Evolutionary conservation across 2,797 vertebrate species (phyloP), one percentile per base, ranked within the genome.

Genomic region (Odontamblyopus rebecca): DNA sequence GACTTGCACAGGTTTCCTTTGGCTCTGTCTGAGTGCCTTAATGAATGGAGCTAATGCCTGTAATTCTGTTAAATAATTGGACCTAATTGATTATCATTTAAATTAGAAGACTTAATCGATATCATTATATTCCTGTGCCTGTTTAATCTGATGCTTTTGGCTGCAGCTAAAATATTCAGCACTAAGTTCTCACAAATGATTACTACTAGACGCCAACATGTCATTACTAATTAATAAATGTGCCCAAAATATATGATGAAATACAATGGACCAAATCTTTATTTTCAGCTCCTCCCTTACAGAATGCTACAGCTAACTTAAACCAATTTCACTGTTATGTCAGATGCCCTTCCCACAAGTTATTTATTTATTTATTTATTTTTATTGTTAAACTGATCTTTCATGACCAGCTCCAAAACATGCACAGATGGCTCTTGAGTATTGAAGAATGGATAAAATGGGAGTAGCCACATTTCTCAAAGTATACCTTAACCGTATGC

Each of bases 31-130:
- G 63, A 67, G 61, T 70, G 38, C 74, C 12, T 51, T 76, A 84
- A 86, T 79, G 57, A 82, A 51, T 56, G 44, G 30, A 69, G 26
- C 74, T 72, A 78, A 84, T 84, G 56, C 70, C 70, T 65, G 65
- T 82, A 2, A 81, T 82, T 41, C 62, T 16, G 16, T 41, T 18
- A 59, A 78, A 75, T 78, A 85, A 85, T 75, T 69, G 69, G 1
- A 27, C 38, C 67, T 85, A 77, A 86, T 72, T 86, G 48, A 75
- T 67, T 72, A 71, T 68, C 51, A 69, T 81, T 78, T 76, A 70
- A 76, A 78, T 74, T 53, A 30, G 57, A 64, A 44, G n/a, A 69
- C 76, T 70, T 77, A 84, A 83, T 82, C 44, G 74, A 69, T 60
- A 53, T 23, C 18, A 70, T 82, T 51, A 57, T 74, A 81, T 75